These are phyloP conservation scores for Electrophaes corylata DNA, from an alignment of 2,888 invertebrate genomes.

Conservation along the genomic window DNA sequence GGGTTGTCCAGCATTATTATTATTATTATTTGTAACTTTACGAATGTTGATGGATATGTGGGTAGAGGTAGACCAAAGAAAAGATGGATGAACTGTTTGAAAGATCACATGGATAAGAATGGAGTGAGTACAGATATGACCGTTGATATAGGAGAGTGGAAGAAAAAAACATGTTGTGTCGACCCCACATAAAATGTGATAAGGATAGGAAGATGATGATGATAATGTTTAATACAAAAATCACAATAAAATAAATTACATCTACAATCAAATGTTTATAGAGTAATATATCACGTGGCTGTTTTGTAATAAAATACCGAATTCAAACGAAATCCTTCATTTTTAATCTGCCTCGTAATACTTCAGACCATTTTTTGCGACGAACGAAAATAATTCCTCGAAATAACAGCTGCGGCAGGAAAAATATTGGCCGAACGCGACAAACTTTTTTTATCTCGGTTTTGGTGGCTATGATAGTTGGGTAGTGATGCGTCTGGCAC, in stretches of 20 bases:
- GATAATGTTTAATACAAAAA: too few species aligned
- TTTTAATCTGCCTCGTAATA: slow-evolving; percentile 15
- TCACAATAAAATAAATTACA: background rate
- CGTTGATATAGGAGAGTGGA: too few species aligned
- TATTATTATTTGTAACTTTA: too few species aligned
- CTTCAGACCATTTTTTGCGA: slow-evolving; percentile 32
- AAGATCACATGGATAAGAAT: too few species aligned
- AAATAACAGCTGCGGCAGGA: slow-evolving; percentile 42
- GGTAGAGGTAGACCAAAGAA: too few species aligned
- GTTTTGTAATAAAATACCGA: background rate
- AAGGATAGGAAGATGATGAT: too few species aligned
- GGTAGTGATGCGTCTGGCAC: slow-evolving; percentile 46
- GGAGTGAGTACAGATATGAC: too few species aligned
- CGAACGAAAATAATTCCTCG: slow-evolving; percentile 42
- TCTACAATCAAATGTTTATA: background rate
- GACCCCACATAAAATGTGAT: too few species aligned
- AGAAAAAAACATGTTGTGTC: too few species aligned
- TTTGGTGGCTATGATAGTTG: slow-evolving; percentile 48
- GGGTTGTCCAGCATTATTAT: too few species aligned
- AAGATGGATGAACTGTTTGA: too few species aligned
- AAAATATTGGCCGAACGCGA: slow-evolving; percentile 47
- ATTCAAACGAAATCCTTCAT: slow-evolving; percentile 19
- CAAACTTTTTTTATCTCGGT: slow-evolving; percentile 40
- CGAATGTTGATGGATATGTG: too few species aligned
- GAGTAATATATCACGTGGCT: background rate